phyloP scores from a whole-genome alignment of 37 sponge, comb jelly and placozoan genomes.

The Ianthella basta region DNA sequence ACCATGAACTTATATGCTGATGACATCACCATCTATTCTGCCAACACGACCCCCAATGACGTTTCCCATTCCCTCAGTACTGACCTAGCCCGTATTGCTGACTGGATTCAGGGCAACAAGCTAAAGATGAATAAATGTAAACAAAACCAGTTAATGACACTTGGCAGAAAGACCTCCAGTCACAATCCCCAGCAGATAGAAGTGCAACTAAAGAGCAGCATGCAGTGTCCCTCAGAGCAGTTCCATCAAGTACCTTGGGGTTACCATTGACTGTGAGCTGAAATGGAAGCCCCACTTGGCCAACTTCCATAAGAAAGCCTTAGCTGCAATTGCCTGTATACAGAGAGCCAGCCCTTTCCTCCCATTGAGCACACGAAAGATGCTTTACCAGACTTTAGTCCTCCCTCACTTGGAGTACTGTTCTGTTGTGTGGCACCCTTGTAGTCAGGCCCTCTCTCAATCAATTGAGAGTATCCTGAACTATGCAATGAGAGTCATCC shows the following conservation, averaged over 20 bases:
- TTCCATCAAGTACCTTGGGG: neutral
- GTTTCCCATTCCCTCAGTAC: neutral
- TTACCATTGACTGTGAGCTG: neutral
- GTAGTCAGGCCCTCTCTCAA: neutral
- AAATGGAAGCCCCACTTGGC: neutral
- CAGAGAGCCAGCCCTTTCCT: neutral
- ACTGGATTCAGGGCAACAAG: neutral
- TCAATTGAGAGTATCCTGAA: neutral
- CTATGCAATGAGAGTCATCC: slow-evolving; percentile 6
- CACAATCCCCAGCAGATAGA: neutral
- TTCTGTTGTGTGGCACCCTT: neutral
- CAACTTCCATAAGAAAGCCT: neutral
- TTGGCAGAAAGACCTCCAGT: too few species aligned
- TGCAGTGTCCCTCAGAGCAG: neutral
- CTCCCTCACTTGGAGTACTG: neutral
- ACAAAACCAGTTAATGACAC: neutral
- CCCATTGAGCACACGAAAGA: too few species aligned
- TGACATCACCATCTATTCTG: neutral
- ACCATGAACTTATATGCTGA: neutral
- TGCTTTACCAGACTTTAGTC: too few species aligned
- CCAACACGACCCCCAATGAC: neutral
- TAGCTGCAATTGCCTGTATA: neutral
- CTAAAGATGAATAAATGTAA: neutral
- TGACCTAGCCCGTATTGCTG: neutral
- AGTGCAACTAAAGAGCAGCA: neutral